Conservation (phyloP, 2,888 invertebrate species). For the Caenorhabditis uteleia region DNA sequence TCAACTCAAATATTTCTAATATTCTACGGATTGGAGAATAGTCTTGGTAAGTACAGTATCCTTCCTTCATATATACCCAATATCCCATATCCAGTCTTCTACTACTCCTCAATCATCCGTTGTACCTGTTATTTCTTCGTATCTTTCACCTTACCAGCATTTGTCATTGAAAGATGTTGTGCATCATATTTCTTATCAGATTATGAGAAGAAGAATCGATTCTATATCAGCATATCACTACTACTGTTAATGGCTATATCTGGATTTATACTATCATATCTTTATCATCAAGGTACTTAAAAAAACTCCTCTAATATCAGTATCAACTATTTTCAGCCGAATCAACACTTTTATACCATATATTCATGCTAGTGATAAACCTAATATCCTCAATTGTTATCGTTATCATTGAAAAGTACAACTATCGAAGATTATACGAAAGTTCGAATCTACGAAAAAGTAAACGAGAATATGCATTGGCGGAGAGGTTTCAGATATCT, state of each 20-base stretch:
- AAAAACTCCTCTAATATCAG: background rate
- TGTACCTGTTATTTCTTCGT: constrained; percentile 39
- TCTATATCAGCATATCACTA: constrained; percentile 16
- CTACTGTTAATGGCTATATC: constrained; percentile 4
- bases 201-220: constrained; percentile 31
- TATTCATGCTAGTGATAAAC: constrained; percentile 24
- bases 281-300: constrained; percentile 26
- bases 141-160: constrained; percentile 26
- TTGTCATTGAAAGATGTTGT: constrained; percentile 33
- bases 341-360: constrained; percentile 16
- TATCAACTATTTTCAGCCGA: constrained; percentile 14
- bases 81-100: constrained; percentile 20
- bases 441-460: constrained; percentile 41
- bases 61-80: background rate
- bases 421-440: constrained; percentile 26
- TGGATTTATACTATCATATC: constrained; percentile 14
- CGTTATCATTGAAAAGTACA: constrained; percentile 30
- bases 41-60: constrained; percentile 1
- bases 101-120: constrained; percentile 24
- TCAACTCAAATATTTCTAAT: constrained; percentile 25
- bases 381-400: constrained; percentile 14
- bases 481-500: constrained; percentile 36
- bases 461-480: constrained; percentile 26
- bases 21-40: constrained; percentile 25
- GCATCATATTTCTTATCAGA: constrained; percentile 37